Evolutionary conservation across 2,113 vertebrate genomes (phyloP), one percentile per base, ranked within the genome.

Genomic region (Ia io): DNA sequence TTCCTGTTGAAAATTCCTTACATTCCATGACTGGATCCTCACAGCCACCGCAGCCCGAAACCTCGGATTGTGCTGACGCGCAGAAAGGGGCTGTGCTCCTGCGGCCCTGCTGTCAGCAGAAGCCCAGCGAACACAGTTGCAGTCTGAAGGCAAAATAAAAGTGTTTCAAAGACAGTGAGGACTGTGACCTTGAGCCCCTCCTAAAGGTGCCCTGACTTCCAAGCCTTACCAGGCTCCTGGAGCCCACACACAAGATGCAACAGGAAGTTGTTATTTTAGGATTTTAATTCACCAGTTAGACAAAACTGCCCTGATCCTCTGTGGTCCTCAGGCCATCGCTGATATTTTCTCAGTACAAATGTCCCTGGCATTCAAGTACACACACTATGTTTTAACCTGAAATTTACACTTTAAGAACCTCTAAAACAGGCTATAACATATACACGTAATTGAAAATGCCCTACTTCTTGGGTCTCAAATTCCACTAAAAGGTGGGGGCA

Each of bases 1-100:
- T 97, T 96, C 95, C 95, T 96, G 98, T 80, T 97, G 97, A 93
- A 95, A 97, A 98, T 96, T 94, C 98, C 84, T 97, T 89, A 95
- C 96, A 71, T 97, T 91, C 98, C 98, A 51, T 93, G 98, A 97
- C 97, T 94, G 92, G 98, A 97, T 73, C 94, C 71, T 44, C 49
- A 90, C 14, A 1, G 12, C 79, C 3, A 20, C 8, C 9, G 93
- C 40, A 78, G 88, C 79, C 70, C 96, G 96, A 97, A 53, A 94
- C 88, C 97, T 96, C 23, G 0, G 28, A 90, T 97, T 97, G 94
- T 98, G 98, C 98, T 98, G 98, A 98, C 94, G 94, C 3, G 53
- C 95, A 69, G 97, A 96, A 89, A 84, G 63, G 0, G 6, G 40
- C 86, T 0, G 5, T 0, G 40, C 95, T 56, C 1, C 11, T 0